Conservation (phyloP, 30 jellyfish, hydroid and myxozoan species). For the Nemopilema nomurai region DNA sequence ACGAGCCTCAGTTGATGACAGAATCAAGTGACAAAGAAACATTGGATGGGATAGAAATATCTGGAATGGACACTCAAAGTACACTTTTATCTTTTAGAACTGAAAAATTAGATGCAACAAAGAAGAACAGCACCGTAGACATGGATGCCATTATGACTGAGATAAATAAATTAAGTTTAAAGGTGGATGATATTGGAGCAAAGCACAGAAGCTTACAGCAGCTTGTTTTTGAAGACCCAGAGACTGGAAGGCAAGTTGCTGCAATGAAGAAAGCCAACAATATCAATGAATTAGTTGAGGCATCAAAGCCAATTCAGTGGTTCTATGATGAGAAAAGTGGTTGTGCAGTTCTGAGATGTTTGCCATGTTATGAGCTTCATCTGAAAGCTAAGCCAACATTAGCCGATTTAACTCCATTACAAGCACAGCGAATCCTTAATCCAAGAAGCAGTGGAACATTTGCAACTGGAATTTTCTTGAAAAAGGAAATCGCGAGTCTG, state of each 20-base stretch:
- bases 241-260: background rate
- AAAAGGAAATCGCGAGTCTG: constrained; percentile 6
- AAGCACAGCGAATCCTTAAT: constrained; percentile 42
- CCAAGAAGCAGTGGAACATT: constrained; percentile 7
- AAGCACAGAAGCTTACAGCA: constrained; percentile 14
- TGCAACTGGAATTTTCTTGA: constrained; percentile 26
- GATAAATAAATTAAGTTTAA: constrained; percentile 7
- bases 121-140: background rate
- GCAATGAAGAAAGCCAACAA: constrained; percentile 22
- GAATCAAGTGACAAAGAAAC: constrained; percentile 27
- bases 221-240: constrained; percentile 21
- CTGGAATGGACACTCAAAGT: constrained; percentile 19
- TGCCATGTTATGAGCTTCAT: constrained; percentile 23
- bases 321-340: constrained; percentile 41
- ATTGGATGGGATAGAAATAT: constrained; percentile 5
- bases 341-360: constrained; percentile 35
- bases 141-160: constrained; percentile 40
- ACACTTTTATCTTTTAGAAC: constrained; percentile 11
- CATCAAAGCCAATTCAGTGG: constrained; percentile 34
- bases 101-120: too few relatives aligned
- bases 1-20: constrained; percentile 26
- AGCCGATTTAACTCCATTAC: constrained; percentile 4
- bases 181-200: constrained; percentile 44
- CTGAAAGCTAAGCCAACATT: constrained; percentile 20
- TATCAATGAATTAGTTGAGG: constrained; percentile 11